Base-by-base conservation (phyloP, 2,888 invertebrate genomes). In the Euproctis similis region DNA sequence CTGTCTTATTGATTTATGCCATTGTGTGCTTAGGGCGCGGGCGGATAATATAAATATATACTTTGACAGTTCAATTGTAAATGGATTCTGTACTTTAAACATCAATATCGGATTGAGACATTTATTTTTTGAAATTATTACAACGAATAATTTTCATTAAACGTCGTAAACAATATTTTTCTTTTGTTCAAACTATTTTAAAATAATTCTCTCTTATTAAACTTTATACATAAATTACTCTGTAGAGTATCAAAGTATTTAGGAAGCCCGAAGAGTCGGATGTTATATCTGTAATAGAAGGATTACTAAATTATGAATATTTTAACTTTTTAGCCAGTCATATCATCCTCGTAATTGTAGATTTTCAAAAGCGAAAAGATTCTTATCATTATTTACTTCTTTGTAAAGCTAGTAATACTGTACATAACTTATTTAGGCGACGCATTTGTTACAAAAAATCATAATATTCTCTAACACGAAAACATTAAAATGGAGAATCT, bases 391-490 rank as follows among this genome's bases (percentile, higher is more conserved):
- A 64, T 65, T 55, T 64, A n/a, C n/a, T 66, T 64, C 78, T 77
- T 76, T 78, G 71, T 80, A 80, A 80, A 75, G 75, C 82, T 82
- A 82, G 67, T 82, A 81, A 82, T 82, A 82, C 82, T 82, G 82
- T 82, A 82, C 82, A 82, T 69, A 72, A 73, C 69, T 70, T 59
- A 58, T 52, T 65, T 59, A 70, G 71, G 71, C 68, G 61, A 70
- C 60, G 61, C 51, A 49, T 57, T 52, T 53, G 52, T 56, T 57
- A n/a, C 42, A 52, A 53, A 52, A n/a, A n/a, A n/a, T n/a, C 39
- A 36, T 47, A 4, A 4, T 36, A 33, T 36, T 34, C 45, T 36
- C 32, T 30, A 35, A 46, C 30, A 37, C 39, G 37, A 53, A 49
- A 39, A 48, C 41, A 40, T 46, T 42, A 55, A 52, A 55, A 48